A percentile compares a stretch with the other conserved stretches of the same genome.
Conservation (phyloP, 2,888 invertebrate species). For the Molanna angustata region DNA sequence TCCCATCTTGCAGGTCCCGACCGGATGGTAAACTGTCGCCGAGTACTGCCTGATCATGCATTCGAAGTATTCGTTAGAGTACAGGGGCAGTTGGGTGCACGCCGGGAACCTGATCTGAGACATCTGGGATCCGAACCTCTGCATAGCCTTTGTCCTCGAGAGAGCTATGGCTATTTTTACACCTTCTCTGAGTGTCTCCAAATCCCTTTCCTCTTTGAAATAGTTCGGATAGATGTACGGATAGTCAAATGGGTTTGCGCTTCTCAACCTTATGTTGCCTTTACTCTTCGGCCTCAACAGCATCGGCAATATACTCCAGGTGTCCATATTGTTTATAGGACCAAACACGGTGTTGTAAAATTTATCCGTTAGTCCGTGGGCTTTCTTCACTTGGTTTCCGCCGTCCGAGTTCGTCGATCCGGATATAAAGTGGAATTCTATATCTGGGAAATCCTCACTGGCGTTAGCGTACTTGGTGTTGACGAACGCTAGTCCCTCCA, state of each 20-base stretch:
- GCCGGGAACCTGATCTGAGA: constrained; percentile 74
- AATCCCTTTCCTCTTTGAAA: constrained; percentile 74
- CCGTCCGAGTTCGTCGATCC: constrained; percentile 86
- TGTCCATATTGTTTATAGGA: constrained; percentile 72
- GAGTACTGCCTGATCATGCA: constrained; percentile 84
- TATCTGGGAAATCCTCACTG: constrained; percentile 81
- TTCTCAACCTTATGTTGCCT: constrained; percentile 78
- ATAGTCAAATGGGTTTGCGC: constrained; percentile 81
- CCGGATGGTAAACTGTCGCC: constrained; percentile 82
- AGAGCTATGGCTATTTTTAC: constrained; percentile 79
- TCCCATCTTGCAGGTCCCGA: constrained; percentile 88
- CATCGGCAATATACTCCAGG: constrained; percentile 83
- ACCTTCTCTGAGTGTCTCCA: constrained; percentile 78
- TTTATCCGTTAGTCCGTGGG: constrained; percentile 70
- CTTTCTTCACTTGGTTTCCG: constrained; percentile 75
- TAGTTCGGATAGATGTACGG: constrained; percentile 93
- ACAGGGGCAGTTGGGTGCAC: constrained; percentile 64
- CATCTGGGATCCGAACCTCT: constrained; percentile 67
- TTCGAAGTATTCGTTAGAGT: constrained; percentile 79
- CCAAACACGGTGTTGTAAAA: constrained; percentile 75
- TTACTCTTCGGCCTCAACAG: constrained; percentile 78
- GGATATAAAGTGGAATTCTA: constrained; percentile 86
- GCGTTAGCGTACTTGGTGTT: constrained; percentile 82
- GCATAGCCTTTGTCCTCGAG: constrained; percentile 76
- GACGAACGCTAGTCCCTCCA: constrained; percentile 86